Percentiles rank a stretch among this genome's conserved stretches.
Evolutionary conservation across 1,140 invertebrate genomes (phyloP).

Genomic region (Rhyacophila brunnea): DNA sequence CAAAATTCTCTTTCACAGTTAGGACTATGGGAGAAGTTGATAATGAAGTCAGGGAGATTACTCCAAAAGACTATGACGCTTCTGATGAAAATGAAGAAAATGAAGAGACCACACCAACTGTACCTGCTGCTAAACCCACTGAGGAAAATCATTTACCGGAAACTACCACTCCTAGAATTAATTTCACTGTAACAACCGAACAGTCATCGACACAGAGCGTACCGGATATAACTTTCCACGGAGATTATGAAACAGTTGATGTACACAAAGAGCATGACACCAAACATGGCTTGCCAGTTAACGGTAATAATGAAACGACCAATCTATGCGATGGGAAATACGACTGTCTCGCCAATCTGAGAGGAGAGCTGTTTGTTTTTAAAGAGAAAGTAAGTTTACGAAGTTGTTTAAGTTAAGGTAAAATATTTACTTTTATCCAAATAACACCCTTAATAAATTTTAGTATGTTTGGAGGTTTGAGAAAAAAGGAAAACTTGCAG

Average conservation of each 20-base stretch:
- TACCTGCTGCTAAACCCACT: neutral
- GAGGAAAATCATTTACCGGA: neutral
- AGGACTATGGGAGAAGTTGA: neutral
- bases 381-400: conserved; percentile 60
- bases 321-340: conserved; percentile 65
- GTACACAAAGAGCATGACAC: conserved; percentile 44
- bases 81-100: neutral
- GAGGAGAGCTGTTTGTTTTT: conserved; percentile 72
- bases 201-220: neutral
- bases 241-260: conserved; percentile 52
- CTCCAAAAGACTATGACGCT: neutral
- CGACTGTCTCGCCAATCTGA: conserved; percentile 67
- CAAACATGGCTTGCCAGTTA: conserved; percentile 35
- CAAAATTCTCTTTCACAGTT: no score
- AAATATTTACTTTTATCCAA: neutral
- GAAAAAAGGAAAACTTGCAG: conserved; percentile 48
- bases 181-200: neutral
- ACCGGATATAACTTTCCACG: conserved; percentile 39
- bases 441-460: conserved; percentile 26
- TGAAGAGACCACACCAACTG: conserved; percentile 3
- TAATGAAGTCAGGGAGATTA: neutral
- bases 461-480: conserved; percentile 65
- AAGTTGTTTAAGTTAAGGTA: neutral
- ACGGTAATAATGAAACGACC: conserved; percentile 39
- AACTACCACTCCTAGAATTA: neutral